Percentiles rank a stretch among this genome's conserved stretches.
Conservation (phyloP, 2,888 invertebrate genomes). For the Oxyteleia sp. region DNA sequence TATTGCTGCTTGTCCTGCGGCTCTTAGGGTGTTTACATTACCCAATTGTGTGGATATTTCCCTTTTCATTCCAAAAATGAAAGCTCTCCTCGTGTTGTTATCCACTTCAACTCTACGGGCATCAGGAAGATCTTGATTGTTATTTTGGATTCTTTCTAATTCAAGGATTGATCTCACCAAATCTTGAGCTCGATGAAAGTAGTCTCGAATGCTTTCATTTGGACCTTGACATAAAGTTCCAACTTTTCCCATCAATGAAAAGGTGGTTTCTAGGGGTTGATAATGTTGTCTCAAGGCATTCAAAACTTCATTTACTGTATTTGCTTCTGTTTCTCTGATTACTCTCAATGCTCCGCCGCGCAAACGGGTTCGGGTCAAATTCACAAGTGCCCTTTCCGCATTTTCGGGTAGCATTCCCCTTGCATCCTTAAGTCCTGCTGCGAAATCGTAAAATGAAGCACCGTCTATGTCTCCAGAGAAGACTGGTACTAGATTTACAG, state of each 20-base stretch:
- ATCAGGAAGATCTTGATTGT: neutral
- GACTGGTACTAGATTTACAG: neutral
- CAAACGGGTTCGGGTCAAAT: neutral
- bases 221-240: neutral
- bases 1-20: neutral
- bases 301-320: neutral
- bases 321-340: neutral
- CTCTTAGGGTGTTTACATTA: neutral
- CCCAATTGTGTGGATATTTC: neutral
- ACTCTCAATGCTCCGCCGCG: neutral
- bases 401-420: conserved; percentile 6
- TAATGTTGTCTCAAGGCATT: neutral
- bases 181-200: conserved; percentile 2
- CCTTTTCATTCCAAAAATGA: neutral
- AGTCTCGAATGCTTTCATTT: neutral
- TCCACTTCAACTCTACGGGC: conserved; percentile 3
- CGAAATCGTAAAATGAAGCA: conserved; percentile 2
- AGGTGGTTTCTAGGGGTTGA: neutral
- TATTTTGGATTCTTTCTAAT: neutral
- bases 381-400: conserved; percentile 1
- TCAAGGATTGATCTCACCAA: conserved; percentile 8
- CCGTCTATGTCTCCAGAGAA: conserved; percentile 1
- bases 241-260: conserved; percentile 3
- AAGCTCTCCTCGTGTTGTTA: neutral
- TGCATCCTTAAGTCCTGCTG: conserved; percentile 11